Conservation (phyloP, 23 tunicate genomes). For the Oikopleura albicans region DNA sequence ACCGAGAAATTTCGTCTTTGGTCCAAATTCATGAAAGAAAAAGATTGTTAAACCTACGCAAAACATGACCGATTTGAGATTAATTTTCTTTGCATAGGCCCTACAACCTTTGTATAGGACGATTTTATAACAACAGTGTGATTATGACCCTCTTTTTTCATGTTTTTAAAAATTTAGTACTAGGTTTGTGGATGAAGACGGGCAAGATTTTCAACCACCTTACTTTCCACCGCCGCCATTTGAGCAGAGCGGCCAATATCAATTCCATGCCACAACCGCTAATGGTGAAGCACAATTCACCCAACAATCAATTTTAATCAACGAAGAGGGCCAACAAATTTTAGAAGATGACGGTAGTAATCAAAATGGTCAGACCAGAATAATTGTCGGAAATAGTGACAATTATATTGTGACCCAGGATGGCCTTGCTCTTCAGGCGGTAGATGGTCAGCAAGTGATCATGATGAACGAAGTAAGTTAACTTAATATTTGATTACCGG, state of each 20-base stretch:
- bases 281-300: not conserved
- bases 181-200: conserved; percentile 13
- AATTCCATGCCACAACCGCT: not conserved
- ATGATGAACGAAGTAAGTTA: not conserved
- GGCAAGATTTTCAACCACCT: not conserved
- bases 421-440: not conserved
- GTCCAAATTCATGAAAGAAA: too few relatives aligned
- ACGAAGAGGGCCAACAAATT: not conserved
- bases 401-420: conserved; percentile 9
- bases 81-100: too few relatives aligned
- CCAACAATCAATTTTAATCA: not conserved
- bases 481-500: too few relatives aligned
- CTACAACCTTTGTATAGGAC: too few relatives aligned
- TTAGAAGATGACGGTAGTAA: not conserved
- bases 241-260: not conserved
- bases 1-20: too few relatives aligned
- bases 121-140: not conserved
- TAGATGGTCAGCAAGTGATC: conserved; percentile 11
- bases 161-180: not conserved
- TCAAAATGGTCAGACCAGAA: not conserved
- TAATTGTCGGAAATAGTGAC: conserved; percentile 2
- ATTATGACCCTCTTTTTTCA: not conserved
- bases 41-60: too few relatives aligned
- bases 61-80: too few relatives aligned
- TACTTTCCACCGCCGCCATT: not conserved